Evolutionary conservation across 1,140 invertebrate genomes (phyloP), one percentile per base, ranked within the genome.

Genomic region (Ruditapes philippinarum): DNA sequence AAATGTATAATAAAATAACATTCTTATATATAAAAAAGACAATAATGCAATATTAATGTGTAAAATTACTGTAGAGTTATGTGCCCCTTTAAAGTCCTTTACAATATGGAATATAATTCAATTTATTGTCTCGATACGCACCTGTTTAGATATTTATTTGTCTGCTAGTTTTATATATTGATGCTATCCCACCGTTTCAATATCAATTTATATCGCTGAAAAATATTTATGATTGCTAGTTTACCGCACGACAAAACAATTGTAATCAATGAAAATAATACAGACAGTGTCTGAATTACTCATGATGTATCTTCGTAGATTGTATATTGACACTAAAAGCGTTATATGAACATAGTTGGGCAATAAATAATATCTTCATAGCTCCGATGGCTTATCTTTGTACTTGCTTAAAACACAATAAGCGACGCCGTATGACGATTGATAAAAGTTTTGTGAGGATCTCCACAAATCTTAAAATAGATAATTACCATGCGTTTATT

Each of bases 191-290:
- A 40, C 38, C 12, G 33, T 40, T 36, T 78, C 42, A 14, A 28
- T 49, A 51, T 78, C 73, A 78, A 78, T 78, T 78, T 49, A 54
- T 78, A 78, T n/a, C 25, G 73, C 73, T 45, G 49, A 45, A 54
- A 45, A 31, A 78, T 78, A 78, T 54, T 54, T 78, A 45, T 49
- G 73, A 78, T 49, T 78, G 73, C 73, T 51, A 78, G 45, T 78
- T 78, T 78, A 78, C 73, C 54, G 76, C 25, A 60, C 57, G 51
- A 81, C 51, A 40, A 81, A 81, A 60, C 51, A 81, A 81, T 54
- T 57, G 45, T 65, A 65, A 81, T 81, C 79, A 33, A 81, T 81
- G 60, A 28, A 65, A 81, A 78, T 62, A 81, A 62, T 81, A 49
- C 36, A 17, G 60, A 31, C n/a, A 60, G n/a, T 36, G 54, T 57